These are phyloP conservation scores for Tachuris rubrigastra DNA, from an alignment of 2,113 vertebrate genomes.

Conservation along the genomic window DNA sequence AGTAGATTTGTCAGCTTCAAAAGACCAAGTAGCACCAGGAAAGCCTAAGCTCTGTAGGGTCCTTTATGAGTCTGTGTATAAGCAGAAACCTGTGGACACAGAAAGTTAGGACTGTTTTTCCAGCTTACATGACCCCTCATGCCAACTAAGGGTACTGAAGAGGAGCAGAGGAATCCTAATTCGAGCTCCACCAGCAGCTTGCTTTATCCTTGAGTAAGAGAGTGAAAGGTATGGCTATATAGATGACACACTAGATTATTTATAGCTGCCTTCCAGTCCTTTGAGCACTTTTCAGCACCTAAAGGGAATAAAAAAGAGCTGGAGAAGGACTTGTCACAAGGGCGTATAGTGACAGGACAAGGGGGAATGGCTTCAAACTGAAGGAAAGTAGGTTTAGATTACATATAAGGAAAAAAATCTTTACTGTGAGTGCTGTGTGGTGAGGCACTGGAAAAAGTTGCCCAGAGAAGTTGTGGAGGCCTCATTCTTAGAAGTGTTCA, in stretches of 20 bases:
- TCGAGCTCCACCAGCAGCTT: neutral
- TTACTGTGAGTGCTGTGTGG: neutral
- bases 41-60: neutral
- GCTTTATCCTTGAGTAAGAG: neutral
- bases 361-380: neutral
- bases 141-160: neutral
- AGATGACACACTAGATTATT: neutral
- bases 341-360: neutral
- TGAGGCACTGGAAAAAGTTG: neutral
- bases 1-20: neutral
- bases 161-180: neutral
- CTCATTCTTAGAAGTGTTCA: neutral
- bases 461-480: neutral
- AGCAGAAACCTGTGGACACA: neutral
- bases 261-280: neutral
- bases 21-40: neutral
- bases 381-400: neutral
- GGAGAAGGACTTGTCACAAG: neutral
- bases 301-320: neutral
- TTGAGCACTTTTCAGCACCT: neutral
- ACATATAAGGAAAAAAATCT: neutral
- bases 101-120: neutral
- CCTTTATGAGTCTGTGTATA: neutral
- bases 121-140: neutral
- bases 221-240: neutral